Evolutionary conservation across 2,888 invertebrate species (phyloP).

Genomic region (Campoplex nolae): DNA sequence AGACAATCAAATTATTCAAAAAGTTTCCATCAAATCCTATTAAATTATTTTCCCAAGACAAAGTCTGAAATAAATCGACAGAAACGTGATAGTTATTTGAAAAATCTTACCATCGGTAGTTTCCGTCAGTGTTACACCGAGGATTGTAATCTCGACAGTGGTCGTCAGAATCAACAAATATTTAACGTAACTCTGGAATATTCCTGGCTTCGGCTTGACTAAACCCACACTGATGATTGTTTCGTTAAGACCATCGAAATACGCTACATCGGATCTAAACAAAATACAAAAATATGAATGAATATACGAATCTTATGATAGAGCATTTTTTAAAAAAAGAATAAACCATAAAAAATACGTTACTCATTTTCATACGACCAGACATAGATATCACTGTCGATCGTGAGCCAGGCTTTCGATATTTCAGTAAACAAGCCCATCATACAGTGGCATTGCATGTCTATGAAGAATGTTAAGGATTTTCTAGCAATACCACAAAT

Average conservation of each 20-base stretch:
- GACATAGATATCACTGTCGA: slow-evolving; percentile 98
- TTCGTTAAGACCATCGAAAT: slow-evolving; percentile 97
- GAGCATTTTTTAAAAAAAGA: neutral
- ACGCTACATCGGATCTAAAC: slow-evolving; percentile 94
- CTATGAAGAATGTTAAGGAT: slow-evolving; percentile 84
- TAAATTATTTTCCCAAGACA: too few species aligned
- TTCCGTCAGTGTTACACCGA: slow-evolving; percentile 88
- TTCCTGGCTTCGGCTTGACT: slow-evolving; percentile 94
- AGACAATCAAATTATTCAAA: neutral
- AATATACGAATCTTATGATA: neutral
- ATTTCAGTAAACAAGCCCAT: slow-evolving; percentile 99
- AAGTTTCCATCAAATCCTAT: too few species aligned
- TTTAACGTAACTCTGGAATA: slow-evolving; percentile 96
- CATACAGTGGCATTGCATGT: slow-evolving; percentile 97
- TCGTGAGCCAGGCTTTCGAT: slow-evolving; percentile 97
- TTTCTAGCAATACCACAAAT: neutral
- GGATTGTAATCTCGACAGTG: slow-evolving; percentile 96
- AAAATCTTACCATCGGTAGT: slow-evolving; percentile 78
- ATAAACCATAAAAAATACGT: slow-evolving; percentile 64
- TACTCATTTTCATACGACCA: slow-evolving; percentile 98
- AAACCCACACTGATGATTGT: slow-evolving; percentile 97
- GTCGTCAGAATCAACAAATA: slow-evolving; percentile 96
- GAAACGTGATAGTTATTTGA: neutral
- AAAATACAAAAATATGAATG: neutral
- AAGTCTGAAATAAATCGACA: slow-evolving; percentile 73